Base-by-base conservation (phyloP, 2,797 vertebrate species). In the Artibeus lituratus region DNA sequence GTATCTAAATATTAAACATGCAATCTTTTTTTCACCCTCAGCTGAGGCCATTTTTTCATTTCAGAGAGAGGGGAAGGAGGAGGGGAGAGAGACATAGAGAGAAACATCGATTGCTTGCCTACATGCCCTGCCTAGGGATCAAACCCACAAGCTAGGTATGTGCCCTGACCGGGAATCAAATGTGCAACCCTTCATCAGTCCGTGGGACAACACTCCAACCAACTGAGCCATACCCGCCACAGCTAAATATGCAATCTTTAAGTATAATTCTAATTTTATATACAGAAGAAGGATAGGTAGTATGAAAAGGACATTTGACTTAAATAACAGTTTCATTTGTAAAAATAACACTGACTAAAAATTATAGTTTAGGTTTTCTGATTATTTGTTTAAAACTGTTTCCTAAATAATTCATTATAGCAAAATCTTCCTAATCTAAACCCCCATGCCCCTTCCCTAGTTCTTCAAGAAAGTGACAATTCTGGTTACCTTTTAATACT, bases 221-320 rank as follows among this genome's bases (percentile, higher is more conserved):
- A 69, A 62, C n/a, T 35, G 65, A 10, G n/a, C 65, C 65, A 69
- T 19, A 69, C n/a, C n/a, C 3, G 18, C 19, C 65, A 37, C n/a
- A n/a, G 16, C 65, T 65, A n/a, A 10, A 80, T 82, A 94, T 42
- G 26, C 4, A 53, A 22, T 72, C 78, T 76, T 74, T 80, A 51
- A 91, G 65, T 91, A 65, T 32, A 74, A 69, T 80, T 93, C 77
- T 87, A 90, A 87, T 32, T 82, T 89, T 73, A 72, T n/a, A 90
- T 22, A 55, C 16, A 86, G 59, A 89, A 89, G 51, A 62, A 82
- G 53, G 35, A 24, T 49, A 76, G 1, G 39, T 83, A 21, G 42
- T 11, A 21, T 18, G 62, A 62, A 72, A 87, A 22, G 37, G 44
- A 72, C 39, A 44, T 55, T 76, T 73, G 8, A 65, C 72, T 37